Base-by-base conservation (phyloP, 2,888 invertebrate genomes). In the Acrocera orbiculus region DNA sequence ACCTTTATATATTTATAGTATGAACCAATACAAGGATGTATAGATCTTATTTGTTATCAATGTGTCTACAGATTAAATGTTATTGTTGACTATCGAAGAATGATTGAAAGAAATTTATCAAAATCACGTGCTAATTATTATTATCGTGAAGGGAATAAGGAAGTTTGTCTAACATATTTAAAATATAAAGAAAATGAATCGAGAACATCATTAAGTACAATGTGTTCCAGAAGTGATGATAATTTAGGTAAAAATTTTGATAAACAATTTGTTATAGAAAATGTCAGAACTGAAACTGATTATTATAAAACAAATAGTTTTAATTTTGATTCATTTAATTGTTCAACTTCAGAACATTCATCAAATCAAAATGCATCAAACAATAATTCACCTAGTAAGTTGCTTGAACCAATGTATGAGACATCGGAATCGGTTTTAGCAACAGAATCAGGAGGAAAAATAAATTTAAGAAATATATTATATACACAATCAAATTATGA, bases 401-500 rank as follows among this genome's bases (percentile, higher is more conserved):
- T 41, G 6, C 31, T 36, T 19, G 33, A 42, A 3, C 31, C 43
- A 39, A 44, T 36, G 30, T 43, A 42, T 19, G 30, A 29, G 13
- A 23, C 31, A 7, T 22, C 33, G 2, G 44, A 45, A 34, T 37
- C 40, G 4, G 45, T 42, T 8, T 19, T 44, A 2, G 32, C 31
- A 3, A 42, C 42, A 4, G 46, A 46, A 38, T 42, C 44, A 6
- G 44, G 43, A n/a, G 36, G 36, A 22, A 27, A 4, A 14, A 19
- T 7, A 8, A 13, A 32, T 9, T 9, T 13, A 11, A 9, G 27
- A 9, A 4, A 23, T 17, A 16, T 27, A 16, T 11, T 15, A 13
- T 7, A n/a, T n/a, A n/a, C 28, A 27, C 4, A 14, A 19, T 7
- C 14, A 13, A 32, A 6, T 9, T 13, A 11, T 10, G 27, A 9